These are phyloP conservation scores for Schlechtendalia chinensis DNA, from an alignment of 1,140 invertebrate genomes.

Conservation along the genomic window DNA sequence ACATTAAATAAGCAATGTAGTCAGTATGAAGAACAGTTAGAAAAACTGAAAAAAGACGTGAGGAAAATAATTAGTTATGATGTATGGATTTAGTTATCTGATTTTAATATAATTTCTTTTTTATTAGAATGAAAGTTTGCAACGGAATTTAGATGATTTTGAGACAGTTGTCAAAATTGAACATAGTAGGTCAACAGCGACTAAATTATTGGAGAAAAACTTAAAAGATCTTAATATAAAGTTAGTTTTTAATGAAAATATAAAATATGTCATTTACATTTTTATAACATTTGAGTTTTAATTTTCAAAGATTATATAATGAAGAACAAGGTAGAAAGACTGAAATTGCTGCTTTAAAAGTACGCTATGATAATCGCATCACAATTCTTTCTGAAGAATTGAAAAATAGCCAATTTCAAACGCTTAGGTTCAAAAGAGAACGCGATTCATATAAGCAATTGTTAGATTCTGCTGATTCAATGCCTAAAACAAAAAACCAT, in stretches of 20 bases:
- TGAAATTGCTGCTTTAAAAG: conserved; percentile 80
- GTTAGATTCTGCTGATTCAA: conserved; percentile 80
- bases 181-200: conserved; percentile 72
- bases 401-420: conserved; percentile 75
- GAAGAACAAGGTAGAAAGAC: conserved; percentile 78
- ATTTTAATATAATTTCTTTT: conserved; percentile 37
- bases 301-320: conserved; percentile 63
- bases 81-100: not conserved
- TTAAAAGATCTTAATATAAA: conserved; percentile 68
- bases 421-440: conserved; percentile 79
- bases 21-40: conserved; percentile 68
- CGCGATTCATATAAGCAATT: conserved; percentile 88
- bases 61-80: conserved; percentile 53
- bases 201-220: conserved; percentile 71
- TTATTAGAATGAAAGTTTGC: conserved; percentile 74
- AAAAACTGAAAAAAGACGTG: conserved; percentile 66
- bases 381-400: conserved; percentile 82
- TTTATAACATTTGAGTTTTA: too few relatives aligned
- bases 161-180: conserved; percentile 81
- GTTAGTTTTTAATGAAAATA: conserved; percentile 55
- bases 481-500: conserved; percentile 51
- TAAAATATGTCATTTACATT: not conserved
- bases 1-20: conserved; percentile 71
- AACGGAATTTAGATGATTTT: conserved; percentile 79
- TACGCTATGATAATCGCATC: conserved; percentile 84